Base-by-base conservation (phyloP, 2,888 invertebrate species). In the Anticlea derivata region DNA sequence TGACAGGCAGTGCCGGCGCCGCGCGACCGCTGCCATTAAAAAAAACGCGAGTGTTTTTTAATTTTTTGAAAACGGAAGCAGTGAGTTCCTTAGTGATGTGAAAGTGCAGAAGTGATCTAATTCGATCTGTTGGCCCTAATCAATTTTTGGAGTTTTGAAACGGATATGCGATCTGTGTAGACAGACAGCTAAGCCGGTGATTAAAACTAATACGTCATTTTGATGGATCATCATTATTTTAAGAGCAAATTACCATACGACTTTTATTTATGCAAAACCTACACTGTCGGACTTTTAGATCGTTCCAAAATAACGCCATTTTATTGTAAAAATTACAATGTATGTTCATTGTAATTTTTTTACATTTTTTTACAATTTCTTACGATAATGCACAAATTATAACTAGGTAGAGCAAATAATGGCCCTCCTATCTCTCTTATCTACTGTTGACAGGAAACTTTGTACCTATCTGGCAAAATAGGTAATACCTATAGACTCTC, bases 11-110 rank as follows among this genome's bases (percentile, higher is more conserved):
- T 7, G 20, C 31, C 56, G 39, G 55, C 10, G 52, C 52, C 61
- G 63, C 56, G 61, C 17, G 52, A 49, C 49, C 55, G 35, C 43
- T 60, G 55, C n/a, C 33, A 52, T 61, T 44, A 59, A 54, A 57
- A 46, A 49, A 51, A 48, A 44, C 53, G 55, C 53, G 55, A 55
- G 46, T 50, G 47, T 7, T 26, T 46, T 40, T 37, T 20, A 8
- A 38, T 44, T 31, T 26, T 50, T 44, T 13, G 26, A 11, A 50
- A 40, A 45, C 24, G 61, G 58, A 60, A 54, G 58, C 61, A 62
- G 61, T 60, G 60, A 30, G 43, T 47, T 26, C 6, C 5, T 10
- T 43, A 33, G 52, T 52, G 47, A 10, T 29, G 47, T 51, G 46
- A 45, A 27, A 4, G 2, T 17, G n/a, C n/a, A 3, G 17, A 17